phyloP scores from a whole-genome alignment of 2,888 invertebrate genomes.

The Drosophila multiciliata region DNA sequence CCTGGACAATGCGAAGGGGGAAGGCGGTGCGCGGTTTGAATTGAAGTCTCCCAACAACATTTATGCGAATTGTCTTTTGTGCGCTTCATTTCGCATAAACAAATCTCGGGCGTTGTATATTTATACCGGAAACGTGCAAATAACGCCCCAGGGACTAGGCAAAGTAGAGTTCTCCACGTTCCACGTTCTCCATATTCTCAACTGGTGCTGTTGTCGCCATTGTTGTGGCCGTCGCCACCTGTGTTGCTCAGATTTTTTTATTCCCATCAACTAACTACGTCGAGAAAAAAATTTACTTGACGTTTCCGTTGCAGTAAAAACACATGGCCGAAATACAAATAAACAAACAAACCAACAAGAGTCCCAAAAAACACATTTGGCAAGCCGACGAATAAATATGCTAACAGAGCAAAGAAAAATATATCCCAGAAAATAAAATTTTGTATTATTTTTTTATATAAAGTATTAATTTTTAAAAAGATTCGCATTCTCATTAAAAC shows the following conservation, averaged over 20 bases:
- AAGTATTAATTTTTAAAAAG: background rate
- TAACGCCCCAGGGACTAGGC: conserved; percentile 80
- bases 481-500: background rate
- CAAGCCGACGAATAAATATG: conserved; percentile 6
- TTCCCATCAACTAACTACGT: conserved; percentile 76
- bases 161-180: conserved; percentile 63
- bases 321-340: conserved; percentile 75
- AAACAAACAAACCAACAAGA: conserved; percentile 35
- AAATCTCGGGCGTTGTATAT: conserved; percentile 79
- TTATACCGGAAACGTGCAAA: conserved; percentile 81
- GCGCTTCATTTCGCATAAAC: conserved; percentile 82
- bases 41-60: conserved; percentile 51
- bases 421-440: background rate
- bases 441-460: background rate
- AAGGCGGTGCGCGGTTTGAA: background rate
- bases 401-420: conserved; percentile 10
- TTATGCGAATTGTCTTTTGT: conserved; percentile 81
- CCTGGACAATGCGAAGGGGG: conserved; percentile 2
- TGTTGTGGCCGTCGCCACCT: conserved; percentile 71
- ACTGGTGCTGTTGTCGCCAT: conserved; percentile 58
- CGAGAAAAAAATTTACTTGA: conserved; percentile 71
- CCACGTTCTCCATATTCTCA: conserved; percentile 25
- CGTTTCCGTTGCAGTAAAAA: conserved; percentile 79
- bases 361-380: background rate
- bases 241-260: conserved; percentile 56